Evolutionary conservation across 2,888 invertebrate species (phyloP), one percentile per base, ranked within the genome.

Genomic region (Orthosia cruda): DNA sequence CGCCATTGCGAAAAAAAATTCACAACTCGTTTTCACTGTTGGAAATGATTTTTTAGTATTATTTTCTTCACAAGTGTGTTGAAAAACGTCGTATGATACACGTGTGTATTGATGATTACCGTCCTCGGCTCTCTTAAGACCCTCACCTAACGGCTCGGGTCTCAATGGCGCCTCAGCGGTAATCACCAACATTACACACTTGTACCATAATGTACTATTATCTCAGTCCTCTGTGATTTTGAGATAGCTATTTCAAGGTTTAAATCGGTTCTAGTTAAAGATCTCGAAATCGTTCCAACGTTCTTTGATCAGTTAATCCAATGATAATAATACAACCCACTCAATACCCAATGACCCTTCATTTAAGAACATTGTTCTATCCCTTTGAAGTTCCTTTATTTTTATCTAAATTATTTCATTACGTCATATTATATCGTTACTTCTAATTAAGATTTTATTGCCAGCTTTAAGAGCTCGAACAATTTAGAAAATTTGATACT

Each of bases 401-500:
- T 66, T 74, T 57, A 63, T 84, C 71, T 69, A 71, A 86, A 77
- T 83, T 75, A 81, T 87, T 75, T 79, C 72, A 86, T 82, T 82
- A 87, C 72, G 64, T 79, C 74, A 77, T 80, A 83, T 80, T 81
- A 83, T 80, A 76, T 83, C 74, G 65, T 77, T 80, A 77, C 65
- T 85, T 86, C 80, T 83, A 86, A 89, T 89, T 88, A 88, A 84
- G 76, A 83, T 85, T 87, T 88, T 85, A 90, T 86, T 84, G 80
- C 80, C 70, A 71, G 74, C 83, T 82, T 71, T 78, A 77, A 83
- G 71, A 81, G 79, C 76, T 84, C 71, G 52, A 88, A 88, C 83
- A 89, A 88, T 88, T 90, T 87, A 65, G 79, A 84, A 86, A 88
- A 86, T 87, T 87, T 87, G 73, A 86, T 88, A 86, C 88, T 88